Evolutionary conservation across 1,140 invertebrate species (phyloP).

Genomic region (Cheumatopsyche charites): DNA sequence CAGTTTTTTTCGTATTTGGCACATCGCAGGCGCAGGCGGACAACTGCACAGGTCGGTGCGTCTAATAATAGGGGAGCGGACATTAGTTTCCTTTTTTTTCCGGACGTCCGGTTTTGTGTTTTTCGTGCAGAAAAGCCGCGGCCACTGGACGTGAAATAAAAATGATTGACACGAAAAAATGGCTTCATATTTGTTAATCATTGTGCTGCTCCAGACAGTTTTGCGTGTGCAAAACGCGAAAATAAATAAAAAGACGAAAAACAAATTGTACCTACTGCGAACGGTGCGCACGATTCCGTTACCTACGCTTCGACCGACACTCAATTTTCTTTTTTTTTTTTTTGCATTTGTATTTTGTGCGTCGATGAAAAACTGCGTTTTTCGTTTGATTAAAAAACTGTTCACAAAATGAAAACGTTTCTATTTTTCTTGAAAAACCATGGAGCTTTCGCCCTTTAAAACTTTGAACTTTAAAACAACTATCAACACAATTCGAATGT

Average conservation of each 20-base stretch:
- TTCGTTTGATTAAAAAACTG: too few relatives aligned
- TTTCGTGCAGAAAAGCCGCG: conserved; percentile 36
- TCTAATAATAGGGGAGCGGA: conserved; percentile 39
- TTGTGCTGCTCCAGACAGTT: conserved; percentile 36
- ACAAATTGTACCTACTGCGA: too few relatives aligned
- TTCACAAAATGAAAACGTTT: too few relatives aligned
- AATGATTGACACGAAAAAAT: conserved; percentile 40
- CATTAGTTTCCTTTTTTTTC: conserved; percentile 37
- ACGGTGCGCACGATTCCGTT: background rate
- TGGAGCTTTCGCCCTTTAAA: too few relatives aligned
- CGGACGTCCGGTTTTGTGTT: conserved; percentile 25
- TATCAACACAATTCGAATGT: too few relatives aligned
- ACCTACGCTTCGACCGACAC: background rate
- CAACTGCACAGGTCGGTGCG: conserved; percentile 29
- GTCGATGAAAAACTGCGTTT: background rate
- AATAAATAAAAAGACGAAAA: background rate
- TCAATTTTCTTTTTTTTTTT: conserved; percentile 1
- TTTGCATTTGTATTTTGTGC: background rate
- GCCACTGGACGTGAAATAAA: conserved; percentile 36
- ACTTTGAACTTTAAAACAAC: too few relatives aligned
- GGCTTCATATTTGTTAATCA: conserved; percentile 38
- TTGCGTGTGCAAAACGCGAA: conserved; percentile 4
- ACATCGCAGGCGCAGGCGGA: background rate
- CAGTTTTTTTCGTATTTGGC: background rate
- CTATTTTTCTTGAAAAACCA: too few relatives aligned